Base-by-base conservation (phyloP, 92 coral and sea anemone species). In the Pocillopora grandis region DNA sequence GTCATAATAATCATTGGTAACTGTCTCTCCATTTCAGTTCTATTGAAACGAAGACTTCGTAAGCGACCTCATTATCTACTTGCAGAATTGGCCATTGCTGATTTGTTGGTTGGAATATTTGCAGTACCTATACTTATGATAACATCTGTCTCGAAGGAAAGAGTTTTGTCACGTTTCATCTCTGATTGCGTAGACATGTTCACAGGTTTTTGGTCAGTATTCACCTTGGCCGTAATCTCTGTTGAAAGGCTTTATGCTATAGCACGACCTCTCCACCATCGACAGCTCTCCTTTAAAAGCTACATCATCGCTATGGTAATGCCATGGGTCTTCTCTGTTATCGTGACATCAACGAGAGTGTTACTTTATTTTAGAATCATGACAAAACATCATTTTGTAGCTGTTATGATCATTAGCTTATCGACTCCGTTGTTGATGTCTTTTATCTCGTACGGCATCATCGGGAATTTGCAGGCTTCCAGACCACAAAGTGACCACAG, bases 31-130 rank as follows among this genome's bases (percentile, higher is more conserved):
- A 64, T 88, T 23, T 58, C 75, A 14, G 65, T 88, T 36, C 83
- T 91, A 60, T 55, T 72, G 31, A 85, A 42, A 66, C 80, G 84
- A 56, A 78, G 82, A 49, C 60, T 91, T 31, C 87, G 87, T 23
- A 85, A 77, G 42, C 90, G 90, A 17, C 75, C 90, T 15, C 91
- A 88, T 58, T 91, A 84, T 35, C 65, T 91, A 14, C 52, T 91
- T 13, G 72, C 85, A 12, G 89, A 89, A 58, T 86, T 91, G 83
- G 88, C 94, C 23, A 58, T 90, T 31, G 92, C 92, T 61, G 94
- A 91, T 77, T 78, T 91, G 0, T 42, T 81, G 76, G 94, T 91
- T 59, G 94, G 94, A 6, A 70, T 85, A 60, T 21, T 88, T 9
- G 67, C 94, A 21, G 27, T 90, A 19, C 94, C 94, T 10, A 72